Evolutionary conservation across 2,113 vertebrate species (phyloP).

Genomic region (Opisthocomus hoazin): DNA sequence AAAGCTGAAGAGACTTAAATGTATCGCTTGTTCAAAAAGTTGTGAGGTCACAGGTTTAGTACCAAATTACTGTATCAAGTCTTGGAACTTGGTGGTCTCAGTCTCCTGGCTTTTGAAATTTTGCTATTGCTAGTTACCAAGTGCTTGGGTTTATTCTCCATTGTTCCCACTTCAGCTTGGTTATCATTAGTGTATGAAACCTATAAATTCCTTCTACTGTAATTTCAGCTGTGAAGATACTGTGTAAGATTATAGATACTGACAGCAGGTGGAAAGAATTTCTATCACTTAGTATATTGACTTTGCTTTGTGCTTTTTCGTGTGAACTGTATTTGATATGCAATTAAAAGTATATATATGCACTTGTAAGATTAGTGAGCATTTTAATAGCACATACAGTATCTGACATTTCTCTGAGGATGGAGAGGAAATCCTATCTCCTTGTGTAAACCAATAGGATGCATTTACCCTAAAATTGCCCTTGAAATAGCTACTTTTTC

Average conservation of each 20-base stretch:
- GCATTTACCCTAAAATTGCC: neutral
- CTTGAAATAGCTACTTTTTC: neutral
- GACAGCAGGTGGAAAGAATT: neutral
- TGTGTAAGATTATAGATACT: neutral
- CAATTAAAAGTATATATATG: neutral
- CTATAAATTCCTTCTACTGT: neutral
- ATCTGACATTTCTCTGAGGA: neutral
- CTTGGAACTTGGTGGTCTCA: neutral
- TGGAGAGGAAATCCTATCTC: slow-evolving; percentile 2
- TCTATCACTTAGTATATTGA: neutral
- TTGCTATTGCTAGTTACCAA: neutral
- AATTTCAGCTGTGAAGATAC: neutral
- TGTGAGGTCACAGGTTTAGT: neutral
- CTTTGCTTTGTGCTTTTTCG: neutral
- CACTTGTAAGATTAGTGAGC: neutral
- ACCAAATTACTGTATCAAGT: neutral
- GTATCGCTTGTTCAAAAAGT: neutral
- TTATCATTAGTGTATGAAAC: neutral
- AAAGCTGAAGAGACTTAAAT: neutral
- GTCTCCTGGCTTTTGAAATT: neutral
- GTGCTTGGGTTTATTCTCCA: neutral
- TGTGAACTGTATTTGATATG: neutral
- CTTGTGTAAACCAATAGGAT: neutral
- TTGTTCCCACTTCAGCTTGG: neutral
- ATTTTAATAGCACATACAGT: neutral